These are phyloP conservation scores for Acomys russatus DNA, from an alignment of 2,797 vertebrate species.

Conservation along the genomic window DNA sequence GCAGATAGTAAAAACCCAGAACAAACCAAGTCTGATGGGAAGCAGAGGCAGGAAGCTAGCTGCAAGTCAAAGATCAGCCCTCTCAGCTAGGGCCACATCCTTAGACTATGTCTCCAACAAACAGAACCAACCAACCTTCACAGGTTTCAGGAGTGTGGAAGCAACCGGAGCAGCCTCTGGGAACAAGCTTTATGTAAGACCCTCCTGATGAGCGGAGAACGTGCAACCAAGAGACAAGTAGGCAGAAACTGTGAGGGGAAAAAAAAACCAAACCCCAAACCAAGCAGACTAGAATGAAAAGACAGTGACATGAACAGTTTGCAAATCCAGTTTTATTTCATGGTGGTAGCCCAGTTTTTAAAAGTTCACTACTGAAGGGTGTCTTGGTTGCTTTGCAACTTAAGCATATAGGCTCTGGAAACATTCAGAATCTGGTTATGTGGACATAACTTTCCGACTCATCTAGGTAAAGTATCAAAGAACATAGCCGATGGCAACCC, in stretches of 20 bases:
- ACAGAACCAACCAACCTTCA: neutral
- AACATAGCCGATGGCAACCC: neutral
- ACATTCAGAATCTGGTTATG: neutral
- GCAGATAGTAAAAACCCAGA: neutral
- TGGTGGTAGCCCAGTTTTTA: neutral
- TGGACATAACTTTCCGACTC: neutral
- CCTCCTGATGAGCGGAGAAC: neutral
- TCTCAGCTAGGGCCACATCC: neutral
- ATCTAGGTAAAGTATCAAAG: neutral
- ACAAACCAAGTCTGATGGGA: neutral
- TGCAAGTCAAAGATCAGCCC: neutral
- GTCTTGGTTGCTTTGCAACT: neutral
- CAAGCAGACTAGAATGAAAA: conserved; percentile 13
- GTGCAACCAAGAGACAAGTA: neutral
- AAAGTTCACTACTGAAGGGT: neutral
- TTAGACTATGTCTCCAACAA: neutral
- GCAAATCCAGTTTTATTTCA: neutral
- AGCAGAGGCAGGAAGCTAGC: neutral
- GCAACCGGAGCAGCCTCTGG: neutral
- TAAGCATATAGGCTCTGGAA: neutral
- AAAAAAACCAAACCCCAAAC: neutral
- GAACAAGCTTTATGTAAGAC: neutral
- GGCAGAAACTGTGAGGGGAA: neutral
- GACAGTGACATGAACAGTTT: neutral
- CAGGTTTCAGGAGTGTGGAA: neutral